Base-by-base conservation (phyloP, 2,113 vertebrate genomes). In the Gymnobelideus leadbeateri region DNA sequence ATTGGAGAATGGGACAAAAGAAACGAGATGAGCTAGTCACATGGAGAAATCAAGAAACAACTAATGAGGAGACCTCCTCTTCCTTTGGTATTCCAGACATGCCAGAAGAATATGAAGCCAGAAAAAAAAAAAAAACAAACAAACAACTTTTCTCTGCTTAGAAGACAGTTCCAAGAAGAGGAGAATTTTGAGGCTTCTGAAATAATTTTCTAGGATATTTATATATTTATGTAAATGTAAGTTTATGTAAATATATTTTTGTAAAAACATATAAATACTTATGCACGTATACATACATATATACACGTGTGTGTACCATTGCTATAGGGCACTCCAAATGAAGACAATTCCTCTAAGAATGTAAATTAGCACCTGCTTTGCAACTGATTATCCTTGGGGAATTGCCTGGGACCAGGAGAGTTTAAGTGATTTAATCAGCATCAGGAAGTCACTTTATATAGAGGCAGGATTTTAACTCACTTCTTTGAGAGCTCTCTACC, bases 1-100 rank as follows among this genome's bases (percentile, higher is more conserved):
- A 43, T 23, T 37, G 7, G n/a, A 84, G 19, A 43, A 43, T 43
- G 7, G 68, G n/a, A 8, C 68, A 84, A 84, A 43, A 84, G 19
- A n/a, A 43, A 9, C 0, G 0, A 84, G 7, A 8, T 21, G 0
- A 37, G 7, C 5, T 84, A 21, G 6, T 43, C 19, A 43, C 2
- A 23, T 43, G 37, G n/a, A 43, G n/a, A 84, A 43, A 84, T 21
- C 68, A 21, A 84, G 37, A 19, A n/a, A 19, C n/a, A 84, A 19
- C 68, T 84, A 21, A 43, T 43, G n/a, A 6, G 21, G n/a, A 23
- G 37, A 8, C 10, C n/a, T 84, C 68, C n/a, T 84, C n/a, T 43
- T 84, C 19, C 68, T 19, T 8, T 84, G 68, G n/a, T 43, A 43
- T 23, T 2, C 16, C 68, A 84, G 57, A 0, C 57, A 68, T 37